These are phyloP conservation scores for Indicator maculatus DNA, from an alignment of 2,113 vertebrate species.

Conservation along the genomic window DNA sequence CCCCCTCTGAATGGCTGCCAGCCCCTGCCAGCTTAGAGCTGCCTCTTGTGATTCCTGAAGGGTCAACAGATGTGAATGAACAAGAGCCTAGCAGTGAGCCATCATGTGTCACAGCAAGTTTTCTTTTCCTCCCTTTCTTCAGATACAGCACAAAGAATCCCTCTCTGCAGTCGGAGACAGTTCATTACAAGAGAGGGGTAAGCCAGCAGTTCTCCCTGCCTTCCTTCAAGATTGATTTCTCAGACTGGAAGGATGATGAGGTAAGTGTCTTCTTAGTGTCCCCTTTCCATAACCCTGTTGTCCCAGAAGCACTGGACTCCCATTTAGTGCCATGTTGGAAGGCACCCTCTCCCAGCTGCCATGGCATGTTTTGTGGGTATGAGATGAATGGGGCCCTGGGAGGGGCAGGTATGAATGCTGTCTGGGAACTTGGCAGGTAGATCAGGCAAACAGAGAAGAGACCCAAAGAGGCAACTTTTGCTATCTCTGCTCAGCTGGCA, in stretches of 20 bases:
- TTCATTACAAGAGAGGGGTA: slow-evolving; percentile 95
- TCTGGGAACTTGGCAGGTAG: neutral
- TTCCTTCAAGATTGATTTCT: slow-evolving; percentile 95
- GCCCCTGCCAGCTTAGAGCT: slow-evolving; percentile 40
- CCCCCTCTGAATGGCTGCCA: slow-evolving; percentile 9
- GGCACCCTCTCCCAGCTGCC: neutral
- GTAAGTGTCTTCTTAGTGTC: slow-evolving; percentile 71
- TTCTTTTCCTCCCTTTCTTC: neutral
- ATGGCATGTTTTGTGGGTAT: neutral
- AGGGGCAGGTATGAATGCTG: neutral
- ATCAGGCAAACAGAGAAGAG: neutral
- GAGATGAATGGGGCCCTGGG: neutral
- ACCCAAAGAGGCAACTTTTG: neutral
- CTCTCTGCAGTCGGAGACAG: slow-evolving; percentile 88
- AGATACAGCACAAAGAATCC: slow-evolving; percentile 94
- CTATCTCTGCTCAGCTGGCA: neutral
- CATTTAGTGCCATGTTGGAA: neutral
- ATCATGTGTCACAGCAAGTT: neutral
- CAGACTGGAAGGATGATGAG: slow-evolving; percentile 97
- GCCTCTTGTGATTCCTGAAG: neutral
- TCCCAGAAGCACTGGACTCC: neutral
- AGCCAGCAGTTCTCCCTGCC: slow-evolving; percentile 97
- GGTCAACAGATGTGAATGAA: neutral
- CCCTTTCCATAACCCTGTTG: neutral
- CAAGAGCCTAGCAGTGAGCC: neutral